These are phyloP conservation scores for Altica lythri DNA, from an alignment of 2,888 invertebrate species.

Conservation along the genomic window DNA sequence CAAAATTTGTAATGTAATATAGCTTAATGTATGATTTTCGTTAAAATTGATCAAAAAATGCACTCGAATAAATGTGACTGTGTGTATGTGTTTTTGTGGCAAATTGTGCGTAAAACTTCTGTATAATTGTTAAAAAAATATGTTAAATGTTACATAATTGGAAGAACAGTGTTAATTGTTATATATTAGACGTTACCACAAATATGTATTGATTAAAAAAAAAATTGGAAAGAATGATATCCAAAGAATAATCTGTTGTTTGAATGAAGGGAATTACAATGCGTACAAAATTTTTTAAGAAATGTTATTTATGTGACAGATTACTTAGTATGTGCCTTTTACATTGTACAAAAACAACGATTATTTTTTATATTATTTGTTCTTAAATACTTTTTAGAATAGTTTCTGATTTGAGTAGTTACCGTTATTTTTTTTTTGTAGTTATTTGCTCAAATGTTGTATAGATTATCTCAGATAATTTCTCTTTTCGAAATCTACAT, in stretches of 20 bases:
- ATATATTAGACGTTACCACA: conserved; percentile 49
- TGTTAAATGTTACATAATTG: conserved; percentile 46
- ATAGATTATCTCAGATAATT: too few species aligned
- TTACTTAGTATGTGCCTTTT: conserved; percentile 51
- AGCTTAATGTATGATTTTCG: too few species aligned
- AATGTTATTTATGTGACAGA: conserved; percentile 44
- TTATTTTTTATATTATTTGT: conserved; percentile 32
- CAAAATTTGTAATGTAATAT: too few species aligned
- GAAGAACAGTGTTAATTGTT: conserved; percentile 49
- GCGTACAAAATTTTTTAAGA: conserved; percentile 41
- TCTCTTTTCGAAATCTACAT: too few species aligned
- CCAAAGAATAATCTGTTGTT: conserved; percentile 48
- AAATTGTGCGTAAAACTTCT: conserved; percentile 31
- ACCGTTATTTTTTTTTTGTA: conserved; percentile 31
- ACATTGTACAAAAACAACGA: conserved; percentile 50
- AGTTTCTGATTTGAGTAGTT: conserved; percentile 32
- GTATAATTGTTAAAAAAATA: conserved; percentile 45
- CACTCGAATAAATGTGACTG: conserved; percentile 14
- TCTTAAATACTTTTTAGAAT: conserved; percentile 21
- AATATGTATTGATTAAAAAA: conserved; percentile 46
- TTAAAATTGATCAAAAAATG: not conserved
- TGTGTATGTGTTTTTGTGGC: conserved; percentile 37
- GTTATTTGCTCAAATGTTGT: conserved; percentile 14
- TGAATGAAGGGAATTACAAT: conserved; percentile 33
- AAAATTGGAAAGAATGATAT: conserved; percentile 35